Percentiles rank a stretch among this genome's conserved stretches.
phyloP scores from a whole-genome alignment of 2,113 vertebrate species.

The Vombatus ursinus region DNA sequence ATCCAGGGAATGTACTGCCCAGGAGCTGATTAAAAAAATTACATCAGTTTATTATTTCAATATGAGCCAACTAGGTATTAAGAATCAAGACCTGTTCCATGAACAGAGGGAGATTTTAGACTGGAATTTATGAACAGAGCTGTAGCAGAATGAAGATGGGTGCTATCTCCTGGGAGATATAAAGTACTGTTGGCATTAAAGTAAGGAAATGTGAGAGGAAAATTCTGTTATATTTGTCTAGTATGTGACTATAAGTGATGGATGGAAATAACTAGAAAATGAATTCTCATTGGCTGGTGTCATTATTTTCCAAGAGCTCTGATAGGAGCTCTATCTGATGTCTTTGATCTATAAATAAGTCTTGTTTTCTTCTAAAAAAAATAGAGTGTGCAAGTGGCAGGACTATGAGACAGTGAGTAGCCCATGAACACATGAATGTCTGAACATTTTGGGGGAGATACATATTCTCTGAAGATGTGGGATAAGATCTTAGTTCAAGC shows the following conservation, averaged over 20 bases:
- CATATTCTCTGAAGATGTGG: neutral
- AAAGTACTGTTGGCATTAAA: neutral
- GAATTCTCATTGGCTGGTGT: neutral
- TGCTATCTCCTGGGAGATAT: neutral
- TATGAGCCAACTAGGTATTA: neutral
- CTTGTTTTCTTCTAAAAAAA: too few relatives aligned
- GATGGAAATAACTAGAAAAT: neutral
- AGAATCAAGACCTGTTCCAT: neutral
- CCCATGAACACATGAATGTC: neutral
- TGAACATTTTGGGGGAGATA: neutral
- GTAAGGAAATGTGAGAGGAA: neutral
- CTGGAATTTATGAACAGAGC: neutral
- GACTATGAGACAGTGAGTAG: neutral
- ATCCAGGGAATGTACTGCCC: neutral
- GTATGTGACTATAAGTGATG: neutral
- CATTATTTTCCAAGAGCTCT: neutral
- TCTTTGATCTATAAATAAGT: neutral
- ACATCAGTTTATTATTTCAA: neutral
- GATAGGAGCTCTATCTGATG: neutral
- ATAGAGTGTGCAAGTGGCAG: neutral
- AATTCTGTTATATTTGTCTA: neutral
- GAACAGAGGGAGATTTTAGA: neutral
- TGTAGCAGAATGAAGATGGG: neutral
- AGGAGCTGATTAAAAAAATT: neutral
- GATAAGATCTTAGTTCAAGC: neutral